Evolutionary conservation across 2,888 invertebrate genomes (phyloP).

Genomic region (Epinotia brunnichana): DNA sequence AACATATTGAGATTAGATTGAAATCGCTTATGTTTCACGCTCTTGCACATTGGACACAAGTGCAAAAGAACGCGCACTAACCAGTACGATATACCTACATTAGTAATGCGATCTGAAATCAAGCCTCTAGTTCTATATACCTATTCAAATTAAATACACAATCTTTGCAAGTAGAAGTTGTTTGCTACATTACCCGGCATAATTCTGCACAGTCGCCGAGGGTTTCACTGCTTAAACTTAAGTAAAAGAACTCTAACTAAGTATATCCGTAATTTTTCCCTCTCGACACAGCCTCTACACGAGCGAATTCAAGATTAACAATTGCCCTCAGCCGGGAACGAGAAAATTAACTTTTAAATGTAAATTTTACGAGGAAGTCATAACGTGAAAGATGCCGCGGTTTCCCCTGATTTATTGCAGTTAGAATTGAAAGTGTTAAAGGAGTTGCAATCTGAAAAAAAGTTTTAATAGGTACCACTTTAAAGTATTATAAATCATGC

Average conservation of each 20-base stretch:
- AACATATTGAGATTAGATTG: not conserved
- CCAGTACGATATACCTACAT: not conserved
- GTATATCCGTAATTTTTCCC: slow-evolving; percentile 68
- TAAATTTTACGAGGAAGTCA: slow-evolving; percentile 83
- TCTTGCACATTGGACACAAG: not conserved
- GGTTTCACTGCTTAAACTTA: slow-evolving; percentile 27
- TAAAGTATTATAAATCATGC: slow-evolving; percentile 82
- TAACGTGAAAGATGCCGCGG: slow-evolving; percentile 82
- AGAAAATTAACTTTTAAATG: slow-evolving; percentile 83
- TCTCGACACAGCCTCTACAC: slow-evolving; percentile 53
- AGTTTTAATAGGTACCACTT: slow-evolving; percentile 83
- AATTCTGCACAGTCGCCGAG: not conserved
- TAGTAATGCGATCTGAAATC: not conserved
- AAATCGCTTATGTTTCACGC: not conserved
- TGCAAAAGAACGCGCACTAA: not conserved
- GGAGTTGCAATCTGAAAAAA: slow-evolving; percentile 82
- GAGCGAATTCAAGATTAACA: slow-evolving; percentile 78
- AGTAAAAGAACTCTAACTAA: slow-evolving; percentile 53
- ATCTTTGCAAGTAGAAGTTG: too few species aligned
- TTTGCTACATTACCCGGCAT: not conserved
- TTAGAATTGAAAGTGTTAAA: slow-evolving; percentile 83
- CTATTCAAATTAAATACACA: too few species aligned
- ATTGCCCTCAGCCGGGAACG: slow-evolving; percentile 74
- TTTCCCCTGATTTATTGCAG: slow-evolving; percentile 81
- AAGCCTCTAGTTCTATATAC: not conserved